Evolutionary conservation across 2,888 invertebrate species (phyloP), one percentile per base, ranked within the genome.

Genomic region (Anaspis maculata): DNA sequence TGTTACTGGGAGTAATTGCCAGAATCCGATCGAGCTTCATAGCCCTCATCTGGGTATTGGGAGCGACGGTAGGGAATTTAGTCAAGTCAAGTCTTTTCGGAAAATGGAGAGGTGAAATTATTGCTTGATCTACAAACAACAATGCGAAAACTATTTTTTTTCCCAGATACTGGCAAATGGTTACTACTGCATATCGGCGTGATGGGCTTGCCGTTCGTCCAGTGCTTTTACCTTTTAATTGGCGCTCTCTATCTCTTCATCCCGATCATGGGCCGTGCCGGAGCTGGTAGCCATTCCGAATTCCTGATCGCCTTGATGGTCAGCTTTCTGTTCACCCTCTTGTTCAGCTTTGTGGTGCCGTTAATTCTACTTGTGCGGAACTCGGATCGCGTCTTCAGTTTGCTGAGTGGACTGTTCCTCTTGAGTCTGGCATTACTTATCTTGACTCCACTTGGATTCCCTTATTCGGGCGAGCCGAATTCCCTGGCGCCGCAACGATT

Each of bases 251-350:
- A 76, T 56, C 72, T 86, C 59, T 79, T 88, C 55, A 77, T 87
- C 49, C 90, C 91, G 4, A 73, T 90, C 46, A 78, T 81, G 80
- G 90, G 87, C 2, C 73, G 88, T 50, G 71, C 77, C 19, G 87
- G 87, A 29, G 70, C 78, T 15, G 72, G 73, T 29, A 69, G 76
- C 37, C 77, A 80, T 54, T 77, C 84, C 2, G 89, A 89, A 68
- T 67, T 82, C 33, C 60, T 78, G 34, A 69, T 81, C 37, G 76
- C 73, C 7, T 57, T 67, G 27, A 67, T 72, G 65, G 57, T 69
- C 34, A 64, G 68, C 21, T 46, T 65, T 30, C 40, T 67, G 15
- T 70, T 69, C 45, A 62, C 63, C 9, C 45, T 70, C 10, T 52
- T 72, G 13, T 59, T 72, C 36, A 69, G 69, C 52, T 71, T 69